Percentiles rank a stretch among this genome's conserved stretches.
Evolutionary conservation across 2,888 invertebrate species (phyloP).

Genomic region (Pogonocherus hispidulus): DNA sequence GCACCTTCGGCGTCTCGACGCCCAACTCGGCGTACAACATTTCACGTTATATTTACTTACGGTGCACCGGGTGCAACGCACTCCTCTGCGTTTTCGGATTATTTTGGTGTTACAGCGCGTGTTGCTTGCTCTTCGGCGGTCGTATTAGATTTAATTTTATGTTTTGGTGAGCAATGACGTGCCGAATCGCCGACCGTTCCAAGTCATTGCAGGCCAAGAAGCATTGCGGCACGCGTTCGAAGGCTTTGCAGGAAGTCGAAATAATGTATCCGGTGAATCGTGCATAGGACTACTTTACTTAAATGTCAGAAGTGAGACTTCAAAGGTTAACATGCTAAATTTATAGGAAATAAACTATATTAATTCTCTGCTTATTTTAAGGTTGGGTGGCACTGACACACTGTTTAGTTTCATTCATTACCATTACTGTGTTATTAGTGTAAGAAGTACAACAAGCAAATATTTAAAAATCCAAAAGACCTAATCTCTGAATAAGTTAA

Average conservation of each 20-base stretch:
- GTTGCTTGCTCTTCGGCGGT: background rate
- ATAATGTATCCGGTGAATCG: background rate
- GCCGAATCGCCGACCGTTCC: background rate
- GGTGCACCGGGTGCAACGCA: slow-evolving; percentile 25
- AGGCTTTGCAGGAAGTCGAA: background rate
- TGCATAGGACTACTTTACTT: too few species aligned
- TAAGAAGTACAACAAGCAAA: too few species aligned
- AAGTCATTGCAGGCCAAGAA: background rate
- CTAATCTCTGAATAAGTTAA: too few species aligned
- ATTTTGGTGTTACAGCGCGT: slow-evolving; percentile 13
- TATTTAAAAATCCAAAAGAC: too few species aligned
- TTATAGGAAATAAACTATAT: too few species aligned
- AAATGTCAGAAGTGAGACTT: too few species aligned
- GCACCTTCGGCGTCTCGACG: slow-evolving; percentile 18
- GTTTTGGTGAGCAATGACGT: too few species aligned
- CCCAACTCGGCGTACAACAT: slow-evolving; percentile 23
- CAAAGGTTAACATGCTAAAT: too few species aligned
- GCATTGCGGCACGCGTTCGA: background rate
- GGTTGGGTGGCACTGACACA: too few species aligned
- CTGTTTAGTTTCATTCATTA: too few species aligned
- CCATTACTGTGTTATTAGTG: too few species aligned
- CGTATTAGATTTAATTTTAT: background rate
- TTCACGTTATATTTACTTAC: slow-evolving; percentile 22
- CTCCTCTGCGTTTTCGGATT: slow-evolving; percentile 22
- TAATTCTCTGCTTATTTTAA: too few species aligned